phyloP scores from a whole-genome alignment of 2,888 invertebrate species.

The Drosophila macrospina region DNA sequence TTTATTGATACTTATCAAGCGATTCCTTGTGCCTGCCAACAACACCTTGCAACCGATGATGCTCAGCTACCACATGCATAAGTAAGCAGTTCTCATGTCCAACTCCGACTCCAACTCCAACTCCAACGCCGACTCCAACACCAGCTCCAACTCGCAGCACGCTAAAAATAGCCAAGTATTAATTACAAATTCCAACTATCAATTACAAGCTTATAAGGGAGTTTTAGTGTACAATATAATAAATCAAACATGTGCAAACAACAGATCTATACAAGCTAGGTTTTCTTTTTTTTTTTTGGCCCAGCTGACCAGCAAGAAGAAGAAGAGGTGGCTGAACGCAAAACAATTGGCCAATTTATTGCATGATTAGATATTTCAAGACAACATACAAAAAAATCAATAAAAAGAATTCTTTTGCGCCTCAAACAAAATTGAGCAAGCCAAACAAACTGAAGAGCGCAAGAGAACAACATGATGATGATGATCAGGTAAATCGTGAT shows the following conservation, averaged over 20 bases:
- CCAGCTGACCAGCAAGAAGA: conserved; percentile 34
- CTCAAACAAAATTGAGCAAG: conserved; percentile 66
- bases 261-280: conserved; percentile 26
- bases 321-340: conserved; percentile 36
- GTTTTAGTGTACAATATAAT: conserved; percentile 47
- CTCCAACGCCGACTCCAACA: conserved; percentile 5
- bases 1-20: conserved; percentile 5
- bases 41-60: conserved; percentile 1
- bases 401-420: conserved; percentile 62
- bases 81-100: conserved; percentile 25
- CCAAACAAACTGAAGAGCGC: conserved; percentile 51
- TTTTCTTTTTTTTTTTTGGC: neutral
- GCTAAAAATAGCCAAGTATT: conserved; percentile 49
- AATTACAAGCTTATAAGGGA: conserved; percentile 51
- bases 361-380: conserved; percentile 72
- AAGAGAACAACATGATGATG: conserved; percentile 10
- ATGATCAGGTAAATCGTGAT: conserved; percentile 16
- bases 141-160: conserved; percentile 14
- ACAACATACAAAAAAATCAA: conserved; percentile 58
- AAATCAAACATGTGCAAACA: conserved; percentile 75
- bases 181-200: conserved; percentile 56
- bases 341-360: conserved; percentile 82
- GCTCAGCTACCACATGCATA: conserved; percentile 6
- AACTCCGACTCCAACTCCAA: conserved; percentile 6
- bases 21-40: neutral